Conservation (phyloP, 1,140 invertebrate species). For the Ceratosolen fusciceps region DNA sequence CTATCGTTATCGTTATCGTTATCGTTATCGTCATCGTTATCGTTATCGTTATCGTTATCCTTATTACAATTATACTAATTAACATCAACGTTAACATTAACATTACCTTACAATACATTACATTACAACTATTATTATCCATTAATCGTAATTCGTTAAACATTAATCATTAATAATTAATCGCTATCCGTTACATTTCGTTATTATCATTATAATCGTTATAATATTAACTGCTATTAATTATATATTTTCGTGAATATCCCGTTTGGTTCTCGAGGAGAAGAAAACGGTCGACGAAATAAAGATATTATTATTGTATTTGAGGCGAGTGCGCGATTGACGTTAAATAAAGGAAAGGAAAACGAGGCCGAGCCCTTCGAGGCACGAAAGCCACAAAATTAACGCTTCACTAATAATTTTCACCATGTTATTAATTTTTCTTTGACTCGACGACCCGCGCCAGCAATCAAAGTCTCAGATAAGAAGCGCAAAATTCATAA, state of each 20-base stretch:
- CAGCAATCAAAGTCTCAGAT: constrained; percentile 59
- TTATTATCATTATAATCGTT: too few species aligned
- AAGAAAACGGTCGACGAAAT: constrained; percentile 10
- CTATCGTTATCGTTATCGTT: too few species aligned
- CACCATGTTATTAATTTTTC: constrained; percentile 16
- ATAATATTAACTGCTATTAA: too few species aligned
- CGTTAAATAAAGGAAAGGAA: constrained; percentile 39
- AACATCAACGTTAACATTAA: too few species aligned
- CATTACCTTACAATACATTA: too few species aligned
- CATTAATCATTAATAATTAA: too few species aligned
- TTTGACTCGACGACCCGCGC: constrained; percentile 67
- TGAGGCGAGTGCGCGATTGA: background rate
- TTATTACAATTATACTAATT: too few species aligned
- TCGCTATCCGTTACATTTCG: too few species aligned
- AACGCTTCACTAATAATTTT: constrained; percentile 7
- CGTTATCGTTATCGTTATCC: too few species aligned
- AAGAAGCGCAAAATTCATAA: constrained; percentile 50
- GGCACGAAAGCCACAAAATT: constrained; percentile 55
- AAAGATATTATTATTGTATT: background rate
- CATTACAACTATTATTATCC: too few species aligned
- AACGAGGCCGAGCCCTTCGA: constrained; percentile 55
- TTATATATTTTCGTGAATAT: background rate
- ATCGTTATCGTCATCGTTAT: too few species aligned
- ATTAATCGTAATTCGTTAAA: too few species aligned
- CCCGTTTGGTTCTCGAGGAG: background rate